These are phyloP conservation scores for Drosophila mauritiana DNA, from an alignment of 1,140 invertebrate genomes.

Conservation along the genomic window DNA sequence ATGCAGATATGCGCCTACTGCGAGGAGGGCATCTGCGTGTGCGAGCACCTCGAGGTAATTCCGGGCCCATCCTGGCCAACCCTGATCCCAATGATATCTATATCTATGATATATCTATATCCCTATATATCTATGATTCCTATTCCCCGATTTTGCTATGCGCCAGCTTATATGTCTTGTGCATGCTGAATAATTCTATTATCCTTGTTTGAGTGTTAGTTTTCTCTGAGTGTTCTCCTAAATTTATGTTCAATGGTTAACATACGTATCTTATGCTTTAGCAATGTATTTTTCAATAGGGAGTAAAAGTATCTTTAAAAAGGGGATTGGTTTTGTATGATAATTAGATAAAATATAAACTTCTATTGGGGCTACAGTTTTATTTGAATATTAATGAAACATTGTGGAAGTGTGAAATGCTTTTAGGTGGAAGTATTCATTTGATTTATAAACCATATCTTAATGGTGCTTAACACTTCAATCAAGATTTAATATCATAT, in stretches of 20 bases:
- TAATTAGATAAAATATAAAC: no score
- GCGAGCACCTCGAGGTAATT: conserved; percentile 84
- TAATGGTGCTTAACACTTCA: no score
- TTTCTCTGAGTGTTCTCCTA: neutral
- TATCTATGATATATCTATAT: neutral
- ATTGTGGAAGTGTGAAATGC: no score
- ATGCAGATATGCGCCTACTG: conserved; percentile 80
- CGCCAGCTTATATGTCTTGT: conserved; percentile 14
- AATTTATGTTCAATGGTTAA: neutral
- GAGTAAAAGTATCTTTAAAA: neutral
- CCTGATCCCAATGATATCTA: neutral
- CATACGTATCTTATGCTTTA: neutral
- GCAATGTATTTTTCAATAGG: neutral
- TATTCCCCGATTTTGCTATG: neutral
- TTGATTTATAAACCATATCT: no score
- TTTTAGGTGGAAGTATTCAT: no score
- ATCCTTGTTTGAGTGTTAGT: conserved; percentile 14
- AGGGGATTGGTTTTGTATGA: no score
- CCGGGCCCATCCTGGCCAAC: conserved; percentile 2
- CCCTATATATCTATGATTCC: neutral
- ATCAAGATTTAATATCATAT: no score
- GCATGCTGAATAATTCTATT: conserved; percentile 11
- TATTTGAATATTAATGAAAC: no score
- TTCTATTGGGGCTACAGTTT: no score
- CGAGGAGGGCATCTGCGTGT: conserved; percentile 83